Base-by-base conservation (phyloP, 2,888 invertebrate species). In the Trissoscelio sp. region DNA sequence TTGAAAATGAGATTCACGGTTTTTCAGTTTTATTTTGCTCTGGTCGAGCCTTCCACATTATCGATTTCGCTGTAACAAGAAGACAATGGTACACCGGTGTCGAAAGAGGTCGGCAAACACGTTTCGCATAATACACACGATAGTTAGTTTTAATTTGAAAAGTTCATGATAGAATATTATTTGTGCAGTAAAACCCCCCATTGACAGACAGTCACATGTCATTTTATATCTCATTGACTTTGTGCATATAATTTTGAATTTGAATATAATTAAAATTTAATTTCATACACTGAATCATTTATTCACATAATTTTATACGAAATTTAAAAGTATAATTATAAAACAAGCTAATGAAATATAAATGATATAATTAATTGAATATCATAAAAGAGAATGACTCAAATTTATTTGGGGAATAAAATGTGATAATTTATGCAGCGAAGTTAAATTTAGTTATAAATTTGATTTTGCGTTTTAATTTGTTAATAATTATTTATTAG, bases 1-100 rank as follows among this genome's bases (percentile, higher is more conserved):
- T 51, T 57, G 31, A 37, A 58, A 75, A 73, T 62, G 57, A 60
- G 70, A 72, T 82, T 80, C 80, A 75, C 82, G 72, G 67, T 84
- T 80, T 83, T 74, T 34, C 31, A 57, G 57, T 69, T 57, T 42
- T 72, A 53, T 60, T 67, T 66, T 58, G 16, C 60, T 64, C 42
- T 31, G 28, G 14, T 28, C 67, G 69, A 66, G 48, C 34, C 55
- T 39, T 37, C 60, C 55, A 53, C 69, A 64, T 82, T 74, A 81
- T 83, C 78, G 74, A 73, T 80, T 79, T 81, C 66, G 73, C 64
- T 73, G 55, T 67, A 73, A 79, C 67, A 73, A 73, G 60, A 72
- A 72, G 66, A 72, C 70, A 70, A 79, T 73, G 72, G 67, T 79
- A 72, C 53, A 73, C 66, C 67, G 24, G 67, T 79, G 72, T 72